Percentiles rank a stretch among this genome's conserved stretches.
These are phyloP conservation scores for Huso huso DNA, from an alignment of 2,797 vertebrate genomes.

Conservation along the genomic window DNA sequence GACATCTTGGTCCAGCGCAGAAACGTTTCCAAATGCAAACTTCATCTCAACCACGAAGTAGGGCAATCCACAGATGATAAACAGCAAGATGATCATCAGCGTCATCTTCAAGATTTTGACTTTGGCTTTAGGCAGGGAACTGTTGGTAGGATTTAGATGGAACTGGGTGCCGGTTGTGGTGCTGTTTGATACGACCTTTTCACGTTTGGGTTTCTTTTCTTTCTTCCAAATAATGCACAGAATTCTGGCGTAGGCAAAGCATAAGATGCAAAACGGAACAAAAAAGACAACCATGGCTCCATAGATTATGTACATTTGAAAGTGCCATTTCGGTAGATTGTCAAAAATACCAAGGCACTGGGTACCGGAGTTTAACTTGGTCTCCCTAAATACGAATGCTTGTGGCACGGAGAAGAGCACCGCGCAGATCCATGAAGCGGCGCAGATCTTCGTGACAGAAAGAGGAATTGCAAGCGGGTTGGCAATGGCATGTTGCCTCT, in stretches of 20 bases:
- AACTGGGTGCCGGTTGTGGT: background rate
- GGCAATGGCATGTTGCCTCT: background rate
- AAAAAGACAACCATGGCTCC: too few species aligned
- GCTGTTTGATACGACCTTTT: background rate
- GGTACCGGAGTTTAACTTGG: background rate
- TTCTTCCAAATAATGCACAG: slow-evolving; percentile 8
- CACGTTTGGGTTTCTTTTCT: background rate
- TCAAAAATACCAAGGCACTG: background rate
- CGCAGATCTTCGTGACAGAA: background rate
- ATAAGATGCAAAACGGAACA: background rate
- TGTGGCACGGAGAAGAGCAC: slow-evolving; percentile 2
- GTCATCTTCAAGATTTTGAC: background rate
- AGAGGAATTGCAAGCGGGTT: background rate
- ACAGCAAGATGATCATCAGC: background rate
- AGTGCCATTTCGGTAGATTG: background rate
- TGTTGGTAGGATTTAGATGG: background rate
- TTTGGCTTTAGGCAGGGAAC: background rate
- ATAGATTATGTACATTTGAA: too few species aligned
- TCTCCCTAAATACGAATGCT: slow-evolving; percentile 6
- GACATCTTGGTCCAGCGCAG: background rate
- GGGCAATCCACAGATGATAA: background rate
- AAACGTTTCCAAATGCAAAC: background rate
- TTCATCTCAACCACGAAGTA: slow-evolving; percentile 3
- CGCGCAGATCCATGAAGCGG: slow-evolving; percentile 1
- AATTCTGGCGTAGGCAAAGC: background rate